Evolutionary conservation across 2,888 invertebrate species (phyloP), one percentile per base, ranked within the genome.

Genomic region (Pelosia muscerda): DNA sequence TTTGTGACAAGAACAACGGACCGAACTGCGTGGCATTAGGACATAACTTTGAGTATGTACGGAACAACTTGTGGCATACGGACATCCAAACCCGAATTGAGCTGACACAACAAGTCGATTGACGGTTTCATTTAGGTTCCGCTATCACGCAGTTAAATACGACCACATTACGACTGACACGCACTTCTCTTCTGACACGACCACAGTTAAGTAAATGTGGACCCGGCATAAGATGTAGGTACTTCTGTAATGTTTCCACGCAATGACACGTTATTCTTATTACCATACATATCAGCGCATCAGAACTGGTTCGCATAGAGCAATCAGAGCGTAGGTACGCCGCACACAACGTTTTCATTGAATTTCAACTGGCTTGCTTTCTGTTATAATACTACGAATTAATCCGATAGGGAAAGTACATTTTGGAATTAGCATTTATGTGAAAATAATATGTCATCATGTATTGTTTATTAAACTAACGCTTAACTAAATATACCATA

Each of bases 271-370:
- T 22, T 53, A 68, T 72, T 78, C 63, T 22, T 53, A 68, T 72
- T 78, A 68, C 66, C 74, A 83, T 77, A 75, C 73, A 68, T 77
- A 82, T 82, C 82, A 79, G 63, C 67, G 69, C 72, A 79, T 83
- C 80, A 81, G 81, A 56, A 59, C 75, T 77, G 73, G 71, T 78
- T 81, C 81, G 81, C 83, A 78, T 72, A 73, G 63, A 69, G n/a
- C 74, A 81, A 84, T 82, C 84, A 81, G 84, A 84, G 83, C 84
- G 81, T 76, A 74, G 56, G 68, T 69, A 55, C 69, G 53, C 66
- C 77, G 74, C 78, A 75, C 79, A 76, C 76, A 72, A 80, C 75
- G 72, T 68, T 76, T 75, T 73, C 70, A 76, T 76, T 73, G 26
- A 69, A 42, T 58, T 57, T 22, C 62, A 71, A 74, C 69, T 71